Evolutionary conservation across 2,888 invertebrate species (phyloP).

Genomic region (Cotesia congregata): DNA sequence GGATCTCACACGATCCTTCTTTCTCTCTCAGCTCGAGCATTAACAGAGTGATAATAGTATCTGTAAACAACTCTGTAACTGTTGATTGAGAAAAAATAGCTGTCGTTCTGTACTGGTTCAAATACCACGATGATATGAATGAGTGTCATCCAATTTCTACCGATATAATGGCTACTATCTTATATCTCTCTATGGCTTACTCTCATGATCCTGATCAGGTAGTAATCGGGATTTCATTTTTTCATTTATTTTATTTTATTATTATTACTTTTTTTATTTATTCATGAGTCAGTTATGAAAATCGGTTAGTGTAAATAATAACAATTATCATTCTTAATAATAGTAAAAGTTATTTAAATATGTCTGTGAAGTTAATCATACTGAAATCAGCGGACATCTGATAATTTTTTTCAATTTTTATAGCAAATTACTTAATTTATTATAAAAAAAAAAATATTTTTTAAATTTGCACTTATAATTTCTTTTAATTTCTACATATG

Average conservation of each 20-base stretch:
- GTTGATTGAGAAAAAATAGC: slow-evolving; percentile 28
- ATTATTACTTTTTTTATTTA: slow-evolving; percentile 2
- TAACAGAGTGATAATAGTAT: slow-evolving; percentile 38
- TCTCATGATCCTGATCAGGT: slow-evolving; percentile 7
- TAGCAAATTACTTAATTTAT: too few relatives aligned
- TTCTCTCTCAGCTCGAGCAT: slow-evolving; percentile 42
- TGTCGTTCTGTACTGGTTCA: background rate
- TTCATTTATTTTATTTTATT: background rate
- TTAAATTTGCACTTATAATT: too few relatives aligned
- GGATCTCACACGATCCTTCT: slow-evolving; percentile 40
- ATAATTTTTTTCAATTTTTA: too few relatives aligned
- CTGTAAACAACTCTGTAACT: slow-evolving; percentile 25
- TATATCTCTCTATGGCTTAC: background rate
- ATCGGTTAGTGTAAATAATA: too few relatives aligned
- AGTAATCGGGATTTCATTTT: slow-evolving; percentile 6
- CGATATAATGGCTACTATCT: background rate
- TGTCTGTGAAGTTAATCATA: too few relatives aligned
- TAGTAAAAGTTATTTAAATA: too few relatives aligned
- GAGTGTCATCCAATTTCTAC: slow-evolving; percentile 5
- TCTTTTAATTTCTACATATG: too few relatives aligned
- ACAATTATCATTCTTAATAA: too few relatives aligned
- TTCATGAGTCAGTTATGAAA: background rate
- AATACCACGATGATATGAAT: background rate
- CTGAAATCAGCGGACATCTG: too few relatives aligned
- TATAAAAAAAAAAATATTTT: too few relatives aligned